Percentiles rank a stretch among this genome's conserved stretches.
Conservation (phyloP, 2,888 invertebrate genomes). For the Allolobophora icterica region DNA sequence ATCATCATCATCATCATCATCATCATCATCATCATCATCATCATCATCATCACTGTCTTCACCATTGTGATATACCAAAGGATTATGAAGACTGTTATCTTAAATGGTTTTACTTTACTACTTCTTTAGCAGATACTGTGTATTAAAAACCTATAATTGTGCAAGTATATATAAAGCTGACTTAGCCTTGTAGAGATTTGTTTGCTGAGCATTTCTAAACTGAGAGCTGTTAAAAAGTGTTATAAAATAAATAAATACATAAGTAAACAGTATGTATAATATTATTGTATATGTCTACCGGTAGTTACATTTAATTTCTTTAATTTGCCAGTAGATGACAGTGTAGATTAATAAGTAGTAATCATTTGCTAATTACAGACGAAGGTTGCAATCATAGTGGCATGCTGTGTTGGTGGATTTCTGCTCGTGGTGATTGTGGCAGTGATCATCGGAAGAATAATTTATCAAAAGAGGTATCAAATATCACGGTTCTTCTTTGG, state of each 20-base stretch:
- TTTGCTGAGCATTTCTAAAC: neutral
- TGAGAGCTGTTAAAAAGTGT: neutral
- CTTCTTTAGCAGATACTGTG: neutral
- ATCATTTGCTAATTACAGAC: slow-evolving; percentile 11
- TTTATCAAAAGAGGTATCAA: neutral
- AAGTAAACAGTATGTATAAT: neutral
- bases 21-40: neutral
- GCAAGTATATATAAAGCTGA: neutral
- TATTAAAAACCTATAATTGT: too few relatives aligned
- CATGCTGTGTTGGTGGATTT: slow-evolving; percentile 11
- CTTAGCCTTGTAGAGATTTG: neutral
- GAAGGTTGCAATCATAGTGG: slow-evolving; percentile 25
- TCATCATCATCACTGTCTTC: neutral
- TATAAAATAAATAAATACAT: neutral
- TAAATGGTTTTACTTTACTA: neutral
- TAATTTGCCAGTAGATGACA: neutral
- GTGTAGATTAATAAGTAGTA: neutral
- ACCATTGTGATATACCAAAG: neutral
- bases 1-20: neutral
- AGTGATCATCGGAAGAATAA: neutral
- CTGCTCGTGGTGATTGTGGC: neutral
- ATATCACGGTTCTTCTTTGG: neutral
- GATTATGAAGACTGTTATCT: neutral
- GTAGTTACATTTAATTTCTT: neutral
- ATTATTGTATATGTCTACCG: neutral